Evolutionary conservation across 2,888 invertebrate genomes (phyloP).

Genomic region (Pachydiplax longipennis): DNA sequence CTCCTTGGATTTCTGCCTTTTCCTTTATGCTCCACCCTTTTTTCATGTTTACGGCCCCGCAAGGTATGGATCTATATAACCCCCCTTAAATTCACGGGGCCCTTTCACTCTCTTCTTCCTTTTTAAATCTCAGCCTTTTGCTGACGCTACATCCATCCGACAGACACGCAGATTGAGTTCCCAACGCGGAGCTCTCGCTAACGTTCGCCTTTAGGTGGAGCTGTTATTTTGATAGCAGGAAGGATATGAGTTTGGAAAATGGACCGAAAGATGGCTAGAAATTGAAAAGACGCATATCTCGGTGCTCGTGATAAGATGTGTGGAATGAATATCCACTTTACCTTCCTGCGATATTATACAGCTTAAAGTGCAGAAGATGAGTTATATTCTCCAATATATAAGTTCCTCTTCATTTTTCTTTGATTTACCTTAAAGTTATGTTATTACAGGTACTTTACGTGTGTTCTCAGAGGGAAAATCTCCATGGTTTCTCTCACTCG

Average conservation of each 20-base stretch:
- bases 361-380: too few species aligned
- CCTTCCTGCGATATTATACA: too few species aligned
- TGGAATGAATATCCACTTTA: too few species aligned
- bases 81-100: neutral
- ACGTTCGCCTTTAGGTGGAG: neutral
- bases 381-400: too few species aligned
- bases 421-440: too few species aligned
- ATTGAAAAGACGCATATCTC: too few species aligned
- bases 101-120: neutral
- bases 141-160: neutral
- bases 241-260: neutral
- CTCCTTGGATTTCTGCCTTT: neutral
- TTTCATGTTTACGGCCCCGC: neutral
- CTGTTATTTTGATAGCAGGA: neutral
- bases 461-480: too few species aligned
- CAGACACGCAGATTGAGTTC: constrained; percentile 9
- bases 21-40: neutral
- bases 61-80: neutral
- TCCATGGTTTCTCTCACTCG: too few species aligned
- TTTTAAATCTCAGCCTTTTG: neutral
- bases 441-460: too few species aligned
- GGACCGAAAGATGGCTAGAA: neutral
- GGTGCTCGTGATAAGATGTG: too few species aligned
- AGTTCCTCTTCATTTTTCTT: too few species aligned
- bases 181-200: neutral